A percentile compares a stretch with the other conserved stretches of the same genome.
These are phyloP conservation scores for Rhynchonema sp. DNA, from an alignment of 2,888 invertebrate genomes.

Conservation along the genomic window DNA sequence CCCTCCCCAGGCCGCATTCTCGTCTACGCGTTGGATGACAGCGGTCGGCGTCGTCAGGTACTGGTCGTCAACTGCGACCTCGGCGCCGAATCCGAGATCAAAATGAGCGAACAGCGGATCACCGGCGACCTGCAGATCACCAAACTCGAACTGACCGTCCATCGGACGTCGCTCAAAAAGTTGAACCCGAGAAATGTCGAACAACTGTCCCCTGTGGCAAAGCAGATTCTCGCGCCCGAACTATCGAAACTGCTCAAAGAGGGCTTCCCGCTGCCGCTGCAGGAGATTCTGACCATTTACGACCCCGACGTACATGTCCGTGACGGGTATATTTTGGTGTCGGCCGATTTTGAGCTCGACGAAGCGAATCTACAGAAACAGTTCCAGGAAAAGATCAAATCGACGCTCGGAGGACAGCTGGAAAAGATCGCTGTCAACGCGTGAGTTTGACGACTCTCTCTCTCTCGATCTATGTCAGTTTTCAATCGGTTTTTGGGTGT, in stretches of 20 bases:
- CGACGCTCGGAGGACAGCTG: not conserved
- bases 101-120: slow-evolving; percentile 14
- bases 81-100: slow-evolving; percentile 17
- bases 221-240: slow-evolving; percentile 21
- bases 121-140: slow-evolving; percentile 19
- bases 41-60: slow-evolving; percentile 13
- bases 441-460: no score
- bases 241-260: slow-evolving; percentile 16
- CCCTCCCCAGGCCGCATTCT: slow-evolving; percentile 20
- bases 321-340: not conserved
- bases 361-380: not conserved
- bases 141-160: slow-evolving; percentile 6
- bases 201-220: slow-evolving; percentile 21
- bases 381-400: not conserved
- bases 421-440: no score
- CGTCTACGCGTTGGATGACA: slow-evolving; percentile 14
- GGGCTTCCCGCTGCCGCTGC: slow-evolving; percentile 21
- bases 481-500: no score
- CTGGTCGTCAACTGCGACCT: slow-evolving; percentile 22
- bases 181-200: slow-evolving; percentile 18
- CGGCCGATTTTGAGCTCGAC: not conserved
- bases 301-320: not conserved
- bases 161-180: slow-evolving; percentile 7
- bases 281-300: slow-evolving; percentile 7
- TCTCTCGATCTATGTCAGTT: no score